phyloP scores from a whole-genome alignment of 2,113 vertebrate species.

The Calidris pygmaea region DNA sequence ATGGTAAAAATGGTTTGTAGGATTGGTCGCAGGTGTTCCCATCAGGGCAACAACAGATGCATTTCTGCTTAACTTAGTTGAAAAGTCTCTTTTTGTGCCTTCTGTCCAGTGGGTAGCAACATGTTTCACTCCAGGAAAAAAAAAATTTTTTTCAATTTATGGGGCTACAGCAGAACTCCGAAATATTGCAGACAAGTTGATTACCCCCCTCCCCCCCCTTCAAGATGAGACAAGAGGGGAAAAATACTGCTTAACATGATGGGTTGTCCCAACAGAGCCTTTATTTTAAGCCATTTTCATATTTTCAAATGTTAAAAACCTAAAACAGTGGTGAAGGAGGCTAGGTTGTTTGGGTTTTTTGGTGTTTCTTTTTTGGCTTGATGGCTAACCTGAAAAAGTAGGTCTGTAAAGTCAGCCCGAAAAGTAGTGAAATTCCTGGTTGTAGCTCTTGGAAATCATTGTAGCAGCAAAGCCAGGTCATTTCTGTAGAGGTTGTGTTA shows the following conservation, averaged over 20 bases:
- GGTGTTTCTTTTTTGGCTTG: neutral
- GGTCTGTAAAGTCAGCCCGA: neutral
- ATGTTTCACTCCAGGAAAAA: neutral
- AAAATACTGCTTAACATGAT: neutral
- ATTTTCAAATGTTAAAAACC: neutral
- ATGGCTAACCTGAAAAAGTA: neutral
- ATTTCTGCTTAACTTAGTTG: neutral
- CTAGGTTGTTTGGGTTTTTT: neutral
- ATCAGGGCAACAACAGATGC: neutral
- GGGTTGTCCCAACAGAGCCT: neutral
- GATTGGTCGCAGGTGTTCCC: neutral
- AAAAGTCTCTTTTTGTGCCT: neutral
- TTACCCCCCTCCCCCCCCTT: neutral
- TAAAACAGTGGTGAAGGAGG: neutral
- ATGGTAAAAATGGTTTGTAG: neutral
- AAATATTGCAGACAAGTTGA: neutral
- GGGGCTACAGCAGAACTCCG: neutral
- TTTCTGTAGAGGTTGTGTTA: constrained; percentile 10
- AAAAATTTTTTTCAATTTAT: neutral
- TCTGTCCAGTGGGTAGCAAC: neutral
- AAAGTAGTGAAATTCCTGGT: neutral
- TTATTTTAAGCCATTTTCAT: neutral
- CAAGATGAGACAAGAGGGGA: neutral
- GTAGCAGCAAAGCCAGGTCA: constrained; percentile 32
- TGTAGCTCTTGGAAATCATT: constrained; percentile 20